Evolutionary conservation across 2,113 vertebrate species (phyloP), one percentile per base, ranked within the genome.

Genomic region (Phalacrocorax aristotelis): DNA sequence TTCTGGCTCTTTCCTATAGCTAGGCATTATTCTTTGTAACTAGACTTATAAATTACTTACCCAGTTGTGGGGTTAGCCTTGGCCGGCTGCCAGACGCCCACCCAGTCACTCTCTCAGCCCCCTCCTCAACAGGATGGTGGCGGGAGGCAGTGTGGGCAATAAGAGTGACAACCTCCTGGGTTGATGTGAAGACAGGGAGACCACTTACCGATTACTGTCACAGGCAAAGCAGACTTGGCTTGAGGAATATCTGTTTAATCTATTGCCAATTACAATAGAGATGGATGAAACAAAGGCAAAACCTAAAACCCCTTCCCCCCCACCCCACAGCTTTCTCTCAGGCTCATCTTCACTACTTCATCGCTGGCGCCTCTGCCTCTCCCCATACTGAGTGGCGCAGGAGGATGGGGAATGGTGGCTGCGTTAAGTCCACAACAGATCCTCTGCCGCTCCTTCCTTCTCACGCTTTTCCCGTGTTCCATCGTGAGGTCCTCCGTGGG

Each of bases 401-500:
- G 46, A 90, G 27, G 27, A 13, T 40, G n/a, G 3, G 29, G 25
- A 66, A 25, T 2, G 7, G 61, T 7, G 17, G 12, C 19, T 7
- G 6, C 19, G 8, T 4, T 76, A 8, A 27, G 18, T 18, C 26
- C 64, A 17, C 16, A 54, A 15, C 30, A 69, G 16, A 22, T 80
- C 7, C 32, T 70, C 52, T 77, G 46, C 9, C 0, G 1, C 8
- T 58, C 22, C 26, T 91, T 83, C 15, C 7, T 52, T 15, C 20
- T 83, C 65, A 36, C 25, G 5, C 10, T 44, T 69, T 36, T 38
- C 5, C 15, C 34, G 20, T 78, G 16, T 20, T 64, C 26, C 44
- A 49, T 12, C 0, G 0, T 17, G 30, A 25, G 34, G 16, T 8
- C 11, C 30, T 30, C 26, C 5, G 2, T 18, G 26, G 16, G 2